These are phyloP conservation scores for Ectemnius cavifrons DNA, from an alignment of 2,888 invertebrate genomes.

Conservation along the genomic window DNA sequence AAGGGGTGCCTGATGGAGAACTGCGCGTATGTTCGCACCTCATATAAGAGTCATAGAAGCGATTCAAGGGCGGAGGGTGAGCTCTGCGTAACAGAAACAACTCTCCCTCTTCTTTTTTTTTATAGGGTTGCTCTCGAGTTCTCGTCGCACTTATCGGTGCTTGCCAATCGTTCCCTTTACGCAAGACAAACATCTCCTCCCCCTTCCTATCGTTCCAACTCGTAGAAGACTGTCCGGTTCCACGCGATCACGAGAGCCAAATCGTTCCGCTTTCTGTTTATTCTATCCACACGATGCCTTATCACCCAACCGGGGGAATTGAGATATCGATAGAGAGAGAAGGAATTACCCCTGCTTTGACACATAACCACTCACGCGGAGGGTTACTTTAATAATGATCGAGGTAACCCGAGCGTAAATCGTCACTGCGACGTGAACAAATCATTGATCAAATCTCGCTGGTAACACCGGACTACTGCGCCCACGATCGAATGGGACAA, in stretches of 20 bases:
- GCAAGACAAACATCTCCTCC: conserved; percentile 6
- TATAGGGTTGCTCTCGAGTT: conserved; percentile 4
- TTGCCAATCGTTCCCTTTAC: conserved; percentile 14
- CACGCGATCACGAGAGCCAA: conserved; percentile 10
- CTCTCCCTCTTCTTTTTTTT: background rate
- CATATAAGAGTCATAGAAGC: background rate
- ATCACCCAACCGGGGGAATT: background rate
- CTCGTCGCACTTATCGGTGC: conserved; percentile 2
- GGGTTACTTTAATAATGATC: too few species aligned
- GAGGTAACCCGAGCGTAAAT: too few species aligned
- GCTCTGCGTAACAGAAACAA: too few species aligned
- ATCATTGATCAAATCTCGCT: too few species aligned
- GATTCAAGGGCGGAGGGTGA: background rate
- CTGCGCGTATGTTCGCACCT: background rate
- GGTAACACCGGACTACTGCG: too few species aligned
- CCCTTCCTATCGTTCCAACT: too few species aligned
- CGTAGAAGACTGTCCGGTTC: background rate
- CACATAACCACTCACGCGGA: too few species aligned
- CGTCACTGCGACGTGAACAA: too few species aligned
- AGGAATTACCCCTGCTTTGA: background rate
- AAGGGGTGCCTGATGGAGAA: too few species aligned
- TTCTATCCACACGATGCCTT: background rate
- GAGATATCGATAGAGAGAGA: too few species aligned
- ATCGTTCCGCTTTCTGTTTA: conserved; percentile 1
- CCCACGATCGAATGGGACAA: too few species aligned